A percentile compares a stretch with the other conserved stretches of the same genome.
These are phyloP conservation scores for Drosophila sp. DNA, from an alignment of 1,140 invertebrate genomes.

Conservation along the genomic window DNA sequence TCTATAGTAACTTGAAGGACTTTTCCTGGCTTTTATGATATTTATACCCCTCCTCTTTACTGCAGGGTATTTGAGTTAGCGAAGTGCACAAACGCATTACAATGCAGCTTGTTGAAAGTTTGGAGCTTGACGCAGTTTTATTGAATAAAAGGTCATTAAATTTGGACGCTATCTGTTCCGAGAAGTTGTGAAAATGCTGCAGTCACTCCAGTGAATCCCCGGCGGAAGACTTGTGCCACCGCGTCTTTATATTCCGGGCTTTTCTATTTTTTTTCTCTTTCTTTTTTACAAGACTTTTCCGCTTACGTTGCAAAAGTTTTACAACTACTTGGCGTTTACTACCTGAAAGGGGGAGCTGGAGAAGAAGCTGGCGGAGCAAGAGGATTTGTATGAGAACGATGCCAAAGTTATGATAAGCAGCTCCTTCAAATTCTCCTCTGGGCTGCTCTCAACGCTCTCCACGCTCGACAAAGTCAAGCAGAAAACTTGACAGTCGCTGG, in stretches of 20 bases:
- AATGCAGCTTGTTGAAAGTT: constrained; percentile 33
- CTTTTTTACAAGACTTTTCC: constrained; percentile 77
- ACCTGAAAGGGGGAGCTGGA: constrained; percentile 43
- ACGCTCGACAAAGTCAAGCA: constrained; percentile 75
- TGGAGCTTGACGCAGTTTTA: constrained; percentile 67
- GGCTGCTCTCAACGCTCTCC: constrained; percentile 47
- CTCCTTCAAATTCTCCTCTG: constrained; percentile 35
- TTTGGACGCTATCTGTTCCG: constrained; percentile 80
- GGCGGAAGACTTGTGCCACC: constrained; percentile 16
- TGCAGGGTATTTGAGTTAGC: constrained; percentile 16
- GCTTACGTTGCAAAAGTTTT: constrained; percentile 75
- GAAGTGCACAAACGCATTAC: constrained; percentile 27
- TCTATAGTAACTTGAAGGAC: not conserved
- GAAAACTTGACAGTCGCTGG: constrained; percentile 71
- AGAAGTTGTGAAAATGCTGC: constrained; percentile 75
- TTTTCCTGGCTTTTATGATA: not conserved
- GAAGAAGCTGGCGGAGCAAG: not conserved
- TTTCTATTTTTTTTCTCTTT: not conserved
- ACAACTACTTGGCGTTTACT: constrained; percentile 81
- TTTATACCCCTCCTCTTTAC: not conserved
- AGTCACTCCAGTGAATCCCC: constrained; percentile 27
- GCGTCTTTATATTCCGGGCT: not conserved
- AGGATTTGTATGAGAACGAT: constrained; percentile 36
- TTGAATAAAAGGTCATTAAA: constrained; percentile 84
- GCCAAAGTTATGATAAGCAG: constrained; percentile 81